A percentile compares a stretch with the other conserved stretches of the same genome.
phyloP scores from a whole-genome alignment of 2,888 invertebrate species.

The Mesoligia furuncula region DNA sequence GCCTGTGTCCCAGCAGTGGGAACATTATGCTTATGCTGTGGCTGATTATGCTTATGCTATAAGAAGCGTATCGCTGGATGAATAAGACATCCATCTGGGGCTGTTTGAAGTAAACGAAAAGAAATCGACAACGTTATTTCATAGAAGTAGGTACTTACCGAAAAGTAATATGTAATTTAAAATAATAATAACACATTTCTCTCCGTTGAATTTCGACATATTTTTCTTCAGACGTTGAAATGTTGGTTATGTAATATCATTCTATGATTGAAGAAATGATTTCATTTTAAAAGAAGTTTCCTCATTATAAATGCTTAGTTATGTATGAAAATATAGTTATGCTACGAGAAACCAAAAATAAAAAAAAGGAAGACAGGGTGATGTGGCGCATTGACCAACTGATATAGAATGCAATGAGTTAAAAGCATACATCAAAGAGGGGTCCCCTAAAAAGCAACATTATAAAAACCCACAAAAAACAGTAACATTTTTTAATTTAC shows the following conservation, averaged over 20 bases:
- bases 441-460: not conserved
- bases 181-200: slow-evolving; percentile 18
- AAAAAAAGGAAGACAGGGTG: not conserved
- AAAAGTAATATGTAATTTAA: slow-evolving; percentile 3
- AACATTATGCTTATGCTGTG: too few species aligned
- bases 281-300: slow-evolving; percentile 1
- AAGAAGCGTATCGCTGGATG: not conserved
- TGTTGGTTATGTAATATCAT: not conserved
- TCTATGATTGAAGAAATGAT: slow-evolving; percentile 16
- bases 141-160: not conserved
- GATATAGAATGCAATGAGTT: not conserved
- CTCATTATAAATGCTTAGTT: not conserved
- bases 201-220: slow-evolving; percentile 6
- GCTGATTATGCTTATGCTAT: not conserved
- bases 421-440: not conserved
- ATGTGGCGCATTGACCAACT: not conserved
- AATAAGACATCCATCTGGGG: not conserved
- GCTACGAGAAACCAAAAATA: not conserved
- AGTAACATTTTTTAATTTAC: slow-evolving; percentile 41
- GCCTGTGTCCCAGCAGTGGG: not conserved
- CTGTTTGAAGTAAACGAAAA: not conserved
- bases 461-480: slow-evolving; percentile 10
- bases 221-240: slow-evolving; percentile 8
- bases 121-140: not conserved
- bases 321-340: not conserved